Evolutionary conservation across 2,888 invertebrate species (phyloP), one percentile per base, ranked within the genome.

Genomic region (Thecocarcelia acutangulata): DNA sequence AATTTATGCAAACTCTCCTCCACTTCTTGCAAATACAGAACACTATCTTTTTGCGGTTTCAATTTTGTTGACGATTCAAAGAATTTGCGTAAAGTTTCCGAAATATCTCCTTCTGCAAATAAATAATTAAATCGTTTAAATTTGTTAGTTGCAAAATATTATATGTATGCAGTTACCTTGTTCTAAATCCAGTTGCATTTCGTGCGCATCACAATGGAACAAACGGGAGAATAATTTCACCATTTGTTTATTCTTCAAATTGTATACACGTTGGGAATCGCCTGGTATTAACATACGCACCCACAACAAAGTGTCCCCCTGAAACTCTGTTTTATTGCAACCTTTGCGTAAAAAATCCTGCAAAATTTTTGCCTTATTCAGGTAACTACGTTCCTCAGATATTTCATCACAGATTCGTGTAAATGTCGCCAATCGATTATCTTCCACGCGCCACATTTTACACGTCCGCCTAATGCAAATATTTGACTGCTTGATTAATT

Each of bases 181-280:
- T 87, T 97, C 97, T 84, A 98, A 92, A 91, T 97, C 94, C 84
- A 95, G 94, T 9, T 96, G 90, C 97, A 98, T 97, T 56, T 94
- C 94, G 85, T 95, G 94, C 81, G 94, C 94, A 89, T 94, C 94
- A 0, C 92, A 92, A 3, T 92, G 91, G 84, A 98, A 95, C 79
- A 98, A 93, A 90, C 93, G 93, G 56, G 97, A 94, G 89, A 97
- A 98, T 54, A 97, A 90, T 91, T 98, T 98, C 0, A 97, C 92
- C 69, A 98, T 92, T 87, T 97, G 97, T 89, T 97, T 97, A 88
- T 95, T 97, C 91, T 97, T 97, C 61, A 98, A 91, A 91, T 98
- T 98, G 89, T 98, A 98, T 40, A 97, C 94, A 80, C 96, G 92
- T 89, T 97, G 97, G 13, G 94, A 93, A 28, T 95, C 95, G 58